These are phyloP conservation scores for Pangasius mekongensis DNA, from an alignment of 2,797 vertebrate species.

Conservation along the genomic window DNA sequence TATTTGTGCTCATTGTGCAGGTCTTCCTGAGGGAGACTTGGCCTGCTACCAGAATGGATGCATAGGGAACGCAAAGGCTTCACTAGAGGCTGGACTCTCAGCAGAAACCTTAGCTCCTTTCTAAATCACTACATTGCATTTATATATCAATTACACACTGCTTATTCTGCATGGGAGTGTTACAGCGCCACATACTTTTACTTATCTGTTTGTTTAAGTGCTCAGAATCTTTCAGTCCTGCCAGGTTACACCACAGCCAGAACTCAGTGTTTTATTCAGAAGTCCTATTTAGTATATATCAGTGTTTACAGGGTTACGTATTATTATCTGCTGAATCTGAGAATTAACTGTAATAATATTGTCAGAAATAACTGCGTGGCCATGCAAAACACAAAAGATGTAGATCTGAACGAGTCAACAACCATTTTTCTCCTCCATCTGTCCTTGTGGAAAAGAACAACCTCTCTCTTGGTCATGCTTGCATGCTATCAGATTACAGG, in stretches of 20 bases:
- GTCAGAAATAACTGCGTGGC: background rate
- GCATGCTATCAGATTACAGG: slow-evolving; percentile 36
- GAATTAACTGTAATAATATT: background rate
- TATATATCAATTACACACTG: slow-evolving; percentile 69
- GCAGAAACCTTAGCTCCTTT: slow-evolving; percentile 65
- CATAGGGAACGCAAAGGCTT: slow-evolving; percentile 42
- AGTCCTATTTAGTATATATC: background rate
- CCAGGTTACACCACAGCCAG: background rate
- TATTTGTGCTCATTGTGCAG: slow-evolving; percentile 51
- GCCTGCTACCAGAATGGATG: slow-evolving; percentile 39
- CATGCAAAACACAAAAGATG: background rate
- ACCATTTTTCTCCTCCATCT: background rate
- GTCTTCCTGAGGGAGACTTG: slow-evolving; percentile 44
- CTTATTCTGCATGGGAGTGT: slow-evolving; percentile 17
- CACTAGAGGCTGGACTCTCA: slow-evolving; percentile 47
- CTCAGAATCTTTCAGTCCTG: background rate
- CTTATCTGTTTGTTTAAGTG: slow-evolving; percentile 21
- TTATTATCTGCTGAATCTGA: background rate
- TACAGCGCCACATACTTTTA: slow-evolving; percentile 26
- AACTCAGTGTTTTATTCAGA: background rate
- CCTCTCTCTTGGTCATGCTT: slow-evolving; percentile 1
- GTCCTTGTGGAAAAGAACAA: slow-evolving; percentile 32
- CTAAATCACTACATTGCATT: slow-evolving; percentile 68
- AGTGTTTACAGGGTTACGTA: background rate
- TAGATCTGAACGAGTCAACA: background rate